A percentile compares a stretch with the other conserved stretches of the same genome.
Conservation (phyloP, 2,113 vertebrate genomes). For the Aythya baeri region DNA sequence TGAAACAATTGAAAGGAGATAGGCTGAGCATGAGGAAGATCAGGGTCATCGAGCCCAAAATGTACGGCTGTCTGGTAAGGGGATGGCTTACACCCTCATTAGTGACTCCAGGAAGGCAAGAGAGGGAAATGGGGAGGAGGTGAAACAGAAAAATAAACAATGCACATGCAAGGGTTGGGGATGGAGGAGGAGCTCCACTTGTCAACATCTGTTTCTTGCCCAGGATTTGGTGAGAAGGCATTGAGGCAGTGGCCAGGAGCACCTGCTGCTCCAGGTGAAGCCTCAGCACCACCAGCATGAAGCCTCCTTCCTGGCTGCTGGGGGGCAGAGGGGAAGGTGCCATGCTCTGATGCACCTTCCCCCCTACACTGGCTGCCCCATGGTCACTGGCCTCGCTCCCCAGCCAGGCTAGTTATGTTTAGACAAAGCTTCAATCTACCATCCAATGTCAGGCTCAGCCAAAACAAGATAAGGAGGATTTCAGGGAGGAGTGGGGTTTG, state of each 20-base stretch:
- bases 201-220: background rate
- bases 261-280: background rate
- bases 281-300: background rate
- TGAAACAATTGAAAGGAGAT: constrained; percentile 91
- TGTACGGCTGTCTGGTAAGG: constrained; percentile 70
- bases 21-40: constrained; percentile 76
- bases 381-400: background rate
- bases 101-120: constrained; percentile 39
- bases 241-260: background rate
- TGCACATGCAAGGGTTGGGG: background rate
- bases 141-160: background rate
- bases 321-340: background rate
- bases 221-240: fast-evolving
- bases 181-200: background rate
- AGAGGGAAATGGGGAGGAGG: background rate
- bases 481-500: background rate
- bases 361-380: too few species aligned
- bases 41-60: constrained; percentile 82
- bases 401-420: background rate
- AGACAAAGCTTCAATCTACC: background rate
- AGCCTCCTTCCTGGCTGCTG: background rate
- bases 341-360: background rate
- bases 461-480: background rate
- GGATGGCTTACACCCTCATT: constrained; percentile 73
- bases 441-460: background rate